A percentile compares a stretch with the other conserved stretches of the same genome.
Conservation (phyloP, 2,797 vertebrate genomes). For the Meda fulgida region DNA sequence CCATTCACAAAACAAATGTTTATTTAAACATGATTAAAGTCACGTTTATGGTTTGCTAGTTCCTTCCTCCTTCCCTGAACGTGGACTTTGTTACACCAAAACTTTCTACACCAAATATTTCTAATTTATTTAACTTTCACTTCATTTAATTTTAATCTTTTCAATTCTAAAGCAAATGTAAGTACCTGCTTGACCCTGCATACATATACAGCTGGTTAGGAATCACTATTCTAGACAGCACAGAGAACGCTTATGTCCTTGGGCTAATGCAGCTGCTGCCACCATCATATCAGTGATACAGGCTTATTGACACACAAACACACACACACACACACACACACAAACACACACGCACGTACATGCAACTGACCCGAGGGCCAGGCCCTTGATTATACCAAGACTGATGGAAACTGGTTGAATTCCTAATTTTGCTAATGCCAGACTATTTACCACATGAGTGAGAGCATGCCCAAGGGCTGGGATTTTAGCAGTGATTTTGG, state of each 20-base stretch:
- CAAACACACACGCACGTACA: slow-evolving; percentile 19
- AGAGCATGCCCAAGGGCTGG: slow-evolving; percentile 55
- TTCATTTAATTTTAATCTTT: neutral
- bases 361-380: slow-evolving; percentile 52
- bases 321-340: slow-evolving; percentile 32
- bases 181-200: slow-evolving; percentile 7
- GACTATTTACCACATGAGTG: slow-evolving; percentile 60
- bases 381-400: slow-evolving; percentile 60
- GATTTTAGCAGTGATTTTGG: slow-evolving; percentile 50
- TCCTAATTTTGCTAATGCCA: slow-evolving; percentile 61
- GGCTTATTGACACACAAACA: slow-evolving; percentile 48
- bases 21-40: neutral
- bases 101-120: neutral
- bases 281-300: slow-evolving; percentile 56
- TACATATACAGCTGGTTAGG: slow-evolving; percentile 14
- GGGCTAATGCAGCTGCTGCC: slow-evolving; percentile 40
- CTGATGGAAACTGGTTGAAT: slow-evolving; percentile 62
- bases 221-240: slow-evolving; percentile 18
- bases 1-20: neutral
- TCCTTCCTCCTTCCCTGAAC: neutral
- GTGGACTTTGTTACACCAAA: neutral
- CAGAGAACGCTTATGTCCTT: slow-evolving; percentile 28
- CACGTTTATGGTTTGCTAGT: neutral
- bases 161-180: neutral
- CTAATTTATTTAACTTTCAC: neutral